A percentile compares a stretch with the other conserved stretches of the same genome.
These are phyloP conservation scores for Drosophila prolongata DNA, from an alignment of 2,888 invertebrate genomes.

Conservation along the genomic window DNA sequence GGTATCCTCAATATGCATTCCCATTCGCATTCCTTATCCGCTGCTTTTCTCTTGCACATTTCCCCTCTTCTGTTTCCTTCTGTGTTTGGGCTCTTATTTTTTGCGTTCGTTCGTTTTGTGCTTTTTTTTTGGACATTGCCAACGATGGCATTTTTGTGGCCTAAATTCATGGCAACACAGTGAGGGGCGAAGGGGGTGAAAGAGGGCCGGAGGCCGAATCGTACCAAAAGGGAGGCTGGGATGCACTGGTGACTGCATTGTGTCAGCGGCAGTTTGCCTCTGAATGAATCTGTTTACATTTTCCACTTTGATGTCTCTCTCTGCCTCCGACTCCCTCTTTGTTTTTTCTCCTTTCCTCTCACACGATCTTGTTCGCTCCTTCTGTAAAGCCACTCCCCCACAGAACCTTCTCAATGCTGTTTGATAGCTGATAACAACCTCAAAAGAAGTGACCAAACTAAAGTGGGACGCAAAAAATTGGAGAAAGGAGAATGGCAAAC, in stretches of 20 bases:
- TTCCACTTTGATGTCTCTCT: conserved; percentile 56
- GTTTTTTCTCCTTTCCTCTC: conserved; percentile 13
- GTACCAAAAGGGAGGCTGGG: background rate
- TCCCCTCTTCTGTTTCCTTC: conserved; percentile 12
- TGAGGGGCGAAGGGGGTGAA: background rate
- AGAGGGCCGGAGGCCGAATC: background rate
- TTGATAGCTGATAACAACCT: conserved; percentile 70
- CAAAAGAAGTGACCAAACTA: conserved; percentile 30
- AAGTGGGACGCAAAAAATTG: conserved; percentile 7
- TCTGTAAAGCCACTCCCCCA: conserved; percentile 2
- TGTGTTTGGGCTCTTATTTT: conserved; percentile 32
- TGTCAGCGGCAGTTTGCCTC: conserved; percentile 72
- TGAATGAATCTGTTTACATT: conserved; percentile 75
- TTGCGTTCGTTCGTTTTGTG: conserved; percentile 43
- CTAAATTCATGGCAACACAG: conserved; percentile 64
- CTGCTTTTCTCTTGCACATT: conserved; percentile 43
- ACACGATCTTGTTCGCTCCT: conserved; percentile 8
- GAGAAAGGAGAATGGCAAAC: conserved; percentile 1
- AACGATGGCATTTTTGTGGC: conserved; percentile 79
- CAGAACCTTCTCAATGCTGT: conserved; percentile 32
- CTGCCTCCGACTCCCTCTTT: conserved; percentile 10
- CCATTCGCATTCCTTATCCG: conserved; percentile 60
- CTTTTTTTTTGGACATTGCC: conserved; percentile 69
- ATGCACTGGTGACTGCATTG: conserved; percentile 48
- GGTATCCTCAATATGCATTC: conserved; percentile 58